Percentiles rank a stretch among this genome's conserved stretches.
phyloP scores from a whole-genome alignment of 2,888 invertebrate species.

The Norana najaformis region DNA sequence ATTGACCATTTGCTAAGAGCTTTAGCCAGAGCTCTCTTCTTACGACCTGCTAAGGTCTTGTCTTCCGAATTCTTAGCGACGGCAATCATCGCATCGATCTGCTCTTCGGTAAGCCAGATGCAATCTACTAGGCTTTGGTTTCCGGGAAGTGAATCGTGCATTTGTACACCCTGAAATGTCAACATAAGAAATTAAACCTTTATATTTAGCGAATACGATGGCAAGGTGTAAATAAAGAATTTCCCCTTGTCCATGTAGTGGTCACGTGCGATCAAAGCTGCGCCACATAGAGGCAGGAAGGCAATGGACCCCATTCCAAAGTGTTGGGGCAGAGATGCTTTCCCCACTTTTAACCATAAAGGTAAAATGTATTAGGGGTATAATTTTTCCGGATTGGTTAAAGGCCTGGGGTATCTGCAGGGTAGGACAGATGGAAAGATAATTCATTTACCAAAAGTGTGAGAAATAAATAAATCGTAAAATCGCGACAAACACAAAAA shows the following conservation, averaged over 20 bases:
- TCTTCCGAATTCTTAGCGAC: conserved; percentile 20
- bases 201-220: background rate
- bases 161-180: background rate
- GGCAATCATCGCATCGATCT: conserved; percentile 32
- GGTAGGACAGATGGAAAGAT: too few species aligned
- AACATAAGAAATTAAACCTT: background rate
- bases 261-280: background rate
- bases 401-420: too few species aligned
- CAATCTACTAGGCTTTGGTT: conserved; percentile 8
- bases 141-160: background rate
- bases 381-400: too few species aligned
- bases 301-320: too few species aligned
- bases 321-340: too few species aligned
- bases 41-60: background rate
- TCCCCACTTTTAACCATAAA: too few species aligned
- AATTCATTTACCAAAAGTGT: too few species aligned
- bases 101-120: conserved; percentile 39
- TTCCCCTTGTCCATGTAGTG: background rate
- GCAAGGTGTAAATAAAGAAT: background rate
- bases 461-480: too few species aligned
- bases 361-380: too few species aligned
- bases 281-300: too few species aligned
- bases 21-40: conserved; percentile 28
- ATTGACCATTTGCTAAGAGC: conserved; percentile 29
- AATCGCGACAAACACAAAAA: too few species aligned